Conservation (phyloP, 2,888 invertebrate species). For the Antheraea assamensis region DNA sequence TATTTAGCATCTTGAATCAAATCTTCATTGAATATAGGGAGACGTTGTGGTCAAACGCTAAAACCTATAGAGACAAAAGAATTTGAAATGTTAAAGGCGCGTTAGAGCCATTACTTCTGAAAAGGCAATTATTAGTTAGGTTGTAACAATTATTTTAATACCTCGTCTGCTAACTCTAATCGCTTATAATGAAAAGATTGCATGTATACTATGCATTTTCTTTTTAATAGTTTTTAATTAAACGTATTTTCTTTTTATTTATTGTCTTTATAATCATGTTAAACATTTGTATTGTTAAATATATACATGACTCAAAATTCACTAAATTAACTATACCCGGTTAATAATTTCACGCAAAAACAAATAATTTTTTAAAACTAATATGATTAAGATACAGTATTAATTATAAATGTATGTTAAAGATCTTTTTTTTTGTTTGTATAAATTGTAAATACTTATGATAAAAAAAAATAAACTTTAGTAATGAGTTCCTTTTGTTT, state of each 20-base stretch:
- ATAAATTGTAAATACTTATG: constrained; percentile 1
- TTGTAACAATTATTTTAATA: background rate
- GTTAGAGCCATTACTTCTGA: background rate
- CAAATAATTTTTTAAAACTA: constrained; percentile 29
- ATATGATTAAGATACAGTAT: constrained; percentile 16
- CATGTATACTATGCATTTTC: background rate
- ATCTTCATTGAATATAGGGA: too few relatives aligned
- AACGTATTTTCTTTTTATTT: background rate
- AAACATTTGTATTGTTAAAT: background rate
- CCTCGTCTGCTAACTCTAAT: background rate
- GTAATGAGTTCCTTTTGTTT: background rate
- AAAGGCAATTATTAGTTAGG: background rate
- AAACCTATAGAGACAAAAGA: too few relatives aligned
- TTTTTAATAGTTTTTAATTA: background rate
- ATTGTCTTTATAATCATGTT: background rate
- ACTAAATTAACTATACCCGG: background rate
- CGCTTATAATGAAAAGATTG: background rate
- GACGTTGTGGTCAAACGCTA: too few relatives aligned
- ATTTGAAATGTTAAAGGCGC: too few relatives aligned
- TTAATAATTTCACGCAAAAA: constrained; percentile 33
- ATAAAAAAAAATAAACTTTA: background rate
- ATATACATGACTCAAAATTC: background rate
- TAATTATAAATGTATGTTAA: constrained; percentile 25
- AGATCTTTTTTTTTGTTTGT: constrained; percentile 21
- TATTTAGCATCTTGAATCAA: too few relatives aligned